These are phyloP conservation scores for Caenorhabditis angaria DNA, from an alignment of 2,888 invertebrate genomes.

Conservation along the genomic window DNA sequence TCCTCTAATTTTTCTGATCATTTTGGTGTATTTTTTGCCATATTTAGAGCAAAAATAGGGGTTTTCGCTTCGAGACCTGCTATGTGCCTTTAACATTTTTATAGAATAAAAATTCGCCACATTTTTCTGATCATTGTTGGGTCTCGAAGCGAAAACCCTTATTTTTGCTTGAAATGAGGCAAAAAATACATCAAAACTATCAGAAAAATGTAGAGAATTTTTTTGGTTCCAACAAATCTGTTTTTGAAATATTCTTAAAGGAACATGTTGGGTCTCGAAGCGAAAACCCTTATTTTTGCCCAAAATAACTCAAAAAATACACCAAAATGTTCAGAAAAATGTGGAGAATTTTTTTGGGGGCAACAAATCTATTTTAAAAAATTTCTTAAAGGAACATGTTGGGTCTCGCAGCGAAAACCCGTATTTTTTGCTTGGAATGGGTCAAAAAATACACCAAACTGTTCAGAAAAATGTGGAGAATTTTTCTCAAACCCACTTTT, in stretches of 20 bases:
- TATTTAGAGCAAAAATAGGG: neutral
- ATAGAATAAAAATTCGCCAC: no score
- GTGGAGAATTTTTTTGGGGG: neutral
- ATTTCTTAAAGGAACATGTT: no score
- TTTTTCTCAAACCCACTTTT: constrained; percentile 29
- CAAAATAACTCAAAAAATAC: neutral
- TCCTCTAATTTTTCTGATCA: neutral
- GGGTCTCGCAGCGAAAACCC: no score
- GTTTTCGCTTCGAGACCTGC: neutral
- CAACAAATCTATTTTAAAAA: no score
- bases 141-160: no score
- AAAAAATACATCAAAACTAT: no score
- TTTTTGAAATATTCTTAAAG: no score
- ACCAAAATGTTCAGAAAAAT: neutral
- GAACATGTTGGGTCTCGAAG: neutral
- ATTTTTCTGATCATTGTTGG: no score
- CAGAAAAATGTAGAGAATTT: no score
- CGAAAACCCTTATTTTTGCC: neutral
- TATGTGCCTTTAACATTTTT: neutral
- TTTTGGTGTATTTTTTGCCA: no score
- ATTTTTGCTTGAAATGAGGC: no score
- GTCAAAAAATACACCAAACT: neutral
- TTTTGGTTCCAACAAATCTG: neutral
- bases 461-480: no score
- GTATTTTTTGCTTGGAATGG: neutral